A percentile compares a stretch with the other conserved stretches of the same genome.
Evolutionary conservation across 2,888 invertebrate species (phyloP).

Genomic region (Nipponacmea schrenckii): DNA sequence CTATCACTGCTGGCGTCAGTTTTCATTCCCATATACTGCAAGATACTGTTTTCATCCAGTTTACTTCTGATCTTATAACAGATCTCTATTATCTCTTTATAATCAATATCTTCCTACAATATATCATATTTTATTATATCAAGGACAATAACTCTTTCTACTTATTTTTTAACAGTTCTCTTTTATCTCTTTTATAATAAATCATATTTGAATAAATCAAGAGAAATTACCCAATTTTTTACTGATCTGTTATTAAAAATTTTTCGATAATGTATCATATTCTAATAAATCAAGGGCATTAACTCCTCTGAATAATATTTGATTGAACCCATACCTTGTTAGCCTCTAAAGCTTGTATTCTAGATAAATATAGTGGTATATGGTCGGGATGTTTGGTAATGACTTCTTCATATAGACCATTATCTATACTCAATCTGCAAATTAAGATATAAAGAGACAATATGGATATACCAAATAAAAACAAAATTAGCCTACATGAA

Average conservation of each 20-base stretch:
- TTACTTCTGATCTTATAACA: slow-evolving; percentile 77
- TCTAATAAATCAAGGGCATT: slow-evolving; percentile 49
- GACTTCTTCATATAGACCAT: slow-evolving; percentile 79
- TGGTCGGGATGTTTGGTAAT: slow-evolving; percentile 76
- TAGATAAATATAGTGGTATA: slow-evolving; percentile 81
- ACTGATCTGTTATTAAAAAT: slow-evolving; percentile 43
- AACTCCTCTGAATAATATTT: slow-evolving; percentile 71
- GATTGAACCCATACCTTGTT: slow-evolving; percentile 53
- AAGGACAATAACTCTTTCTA: slow-evolving; percentile 9
- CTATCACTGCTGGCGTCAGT: slow-evolving; percentile 81
- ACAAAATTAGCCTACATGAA: too few species aligned
- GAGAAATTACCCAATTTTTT: slow-evolving; percentile 45
- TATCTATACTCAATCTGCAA: slow-evolving; percentile 49
- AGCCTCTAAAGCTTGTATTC: slow-evolving; percentile 80
- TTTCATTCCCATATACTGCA: slow-evolving; percentile 87
- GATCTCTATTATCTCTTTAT: slow-evolving; percentile 72
- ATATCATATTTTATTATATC: slow-evolving; percentile 18
- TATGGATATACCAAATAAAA: too few species aligned
- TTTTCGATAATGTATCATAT: slow-evolving; percentile 68
- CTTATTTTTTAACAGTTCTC: too few species aligned
- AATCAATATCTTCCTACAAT: slow-evolving; percentile 48
- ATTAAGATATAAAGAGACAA: neutral
- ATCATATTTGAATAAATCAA: slow-evolving; percentile 12
- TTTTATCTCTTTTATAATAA: slow-evolving; percentile 35
- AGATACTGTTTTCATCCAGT: slow-evolving; percentile 81